Evolutionary conservation across 1,140 invertebrate genomes (phyloP), one percentile per base, ranked within the genome.

Genomic region (Acyrthosiphon pisum): DNA sequence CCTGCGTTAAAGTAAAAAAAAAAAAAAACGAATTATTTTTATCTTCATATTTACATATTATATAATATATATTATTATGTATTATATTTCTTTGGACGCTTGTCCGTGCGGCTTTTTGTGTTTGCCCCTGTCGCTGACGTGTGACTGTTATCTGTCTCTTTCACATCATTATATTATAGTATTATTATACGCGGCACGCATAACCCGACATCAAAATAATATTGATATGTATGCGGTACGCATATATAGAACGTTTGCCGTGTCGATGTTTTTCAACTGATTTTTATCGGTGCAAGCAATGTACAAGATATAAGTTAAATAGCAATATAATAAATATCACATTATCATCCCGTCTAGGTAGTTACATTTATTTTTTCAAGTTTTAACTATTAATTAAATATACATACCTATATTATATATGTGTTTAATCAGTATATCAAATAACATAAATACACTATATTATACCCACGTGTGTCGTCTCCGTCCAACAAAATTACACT

Each of bases 11-110:
- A 41, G 30, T 68, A 0, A 44, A n/a, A 30, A 76, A 91, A 68
- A 60, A 41, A 91, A 91, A 46, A 41, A 56, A 44, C 37, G 48
- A 89, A 89, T 83, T 41, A 81, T 81, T 81, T 35, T 81, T 81
- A 35, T 83, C 35, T 41, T 83, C 22, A 22, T 83, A 83, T 83
- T 37, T 41, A 37, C 60, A 76, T 76, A 60, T 23, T 7, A 41
- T 41, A 41, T 41, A 41, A 41, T 41, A 14, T 23, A 23, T 53
- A 53, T 53, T 30, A n/a, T 68, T n/a, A 76, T 76, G 26, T 76
- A 76, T n/a, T 76, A 76, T n/a, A 76, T 76, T 14, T 76, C 18
- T n/a, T n/a, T n/a, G 18, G 14, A 83, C 81, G 1, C 81, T 41
- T 7, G 37, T 41, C 22, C 35, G 22, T 7, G 20, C 81, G 35